Percentiles rank a stretch among this genome's conserved stretches.
These are phyloP conservation scores for Zosterops pallidus DNA, from an alignment of 2,113 vertebrate genomes.

Conservation along the genomic window DNA sequence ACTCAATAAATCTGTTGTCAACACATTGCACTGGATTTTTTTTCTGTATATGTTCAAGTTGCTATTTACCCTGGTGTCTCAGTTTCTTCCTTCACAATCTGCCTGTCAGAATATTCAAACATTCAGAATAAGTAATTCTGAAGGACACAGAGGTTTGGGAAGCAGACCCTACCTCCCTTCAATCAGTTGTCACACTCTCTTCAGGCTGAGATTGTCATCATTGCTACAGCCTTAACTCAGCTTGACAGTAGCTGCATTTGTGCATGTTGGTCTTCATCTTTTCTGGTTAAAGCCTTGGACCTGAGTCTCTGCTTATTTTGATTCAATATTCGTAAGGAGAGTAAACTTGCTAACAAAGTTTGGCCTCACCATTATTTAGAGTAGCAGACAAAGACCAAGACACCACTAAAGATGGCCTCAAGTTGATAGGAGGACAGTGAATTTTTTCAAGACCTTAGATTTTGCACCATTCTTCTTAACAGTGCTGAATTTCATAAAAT, in stretches of 20 bases:
- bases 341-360: not conserved
- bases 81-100: slow-evolving; percentile 31
- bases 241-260: slow-evolving; percentile 58
- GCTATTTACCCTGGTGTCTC: not conserved
- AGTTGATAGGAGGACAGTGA: not conserved
- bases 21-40: not conserved
- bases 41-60: not conserved
- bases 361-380: not conserved
- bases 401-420: not conserved
- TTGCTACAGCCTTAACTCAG: slow-evolving; percentile 22
- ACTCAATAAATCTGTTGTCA: slow-evolving; percentile 7
- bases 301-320: not conserved
- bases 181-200: slow-evolving; percentile 14
- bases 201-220: not conserved
- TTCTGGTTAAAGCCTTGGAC: slow-evolving; percentile 14
- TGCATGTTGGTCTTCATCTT: slow-evolving; percentile 37
- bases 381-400: not conserved
- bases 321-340: not conserved
- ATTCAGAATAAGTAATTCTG: slow-evolving; percentile 43
- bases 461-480: not conserved
- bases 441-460: not conserved
- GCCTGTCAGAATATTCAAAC: slow-evolving; percentile 63
- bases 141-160: slow-evolving; percentile 36
- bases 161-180: slow-evolving; percentile 37
- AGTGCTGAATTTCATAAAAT: not conserved